These are phyloP conservation scores for Coendou prehensilis DNA, from an alignment of 2,797 vertebrate genomes.

Conservation along the genomic window DNA sequence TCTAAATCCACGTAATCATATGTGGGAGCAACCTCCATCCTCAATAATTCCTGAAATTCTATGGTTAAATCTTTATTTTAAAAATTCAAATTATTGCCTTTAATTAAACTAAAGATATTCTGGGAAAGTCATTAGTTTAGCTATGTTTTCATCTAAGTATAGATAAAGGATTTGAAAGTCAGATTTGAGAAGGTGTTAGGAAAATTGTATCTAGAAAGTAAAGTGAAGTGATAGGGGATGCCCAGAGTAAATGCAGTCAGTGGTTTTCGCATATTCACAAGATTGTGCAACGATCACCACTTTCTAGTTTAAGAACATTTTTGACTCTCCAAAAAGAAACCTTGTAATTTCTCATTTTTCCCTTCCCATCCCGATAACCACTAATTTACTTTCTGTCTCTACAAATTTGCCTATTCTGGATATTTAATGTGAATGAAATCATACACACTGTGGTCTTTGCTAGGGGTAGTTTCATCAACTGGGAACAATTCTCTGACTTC, in stretches of 20 bases:
- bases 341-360: not conserved
- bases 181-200: conserved; percentile 6
- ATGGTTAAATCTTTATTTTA: conserved; percentile 27
- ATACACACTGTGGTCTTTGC: not conserved
- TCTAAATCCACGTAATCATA: conserved; percentile 83
- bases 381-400: conserved; percentile 31
- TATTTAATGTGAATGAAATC: conserved; percentile 29
- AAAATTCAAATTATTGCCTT: conserved; percentile 41
- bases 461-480: not conserved
- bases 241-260: not conserved
- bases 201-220: conserved; percentile 33
- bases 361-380: not conserved
- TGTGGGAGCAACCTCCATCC: not conserved
- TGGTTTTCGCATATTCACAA: not conserved
- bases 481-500: not conserved
- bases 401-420: not conserved
- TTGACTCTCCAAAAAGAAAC: not conserved
- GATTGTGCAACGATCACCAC: not conserved
- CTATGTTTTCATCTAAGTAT: not conserved
- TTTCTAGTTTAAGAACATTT: not conserved
- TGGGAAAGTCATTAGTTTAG: not conserved
- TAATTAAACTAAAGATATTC: conserved; percentile 31
- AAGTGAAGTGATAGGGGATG: not conserved
- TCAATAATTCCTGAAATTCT: conserved; percentile 49
- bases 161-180: conserved; percentile 44